Evolutionary conservation across 1,140 invertebrate species (phyloP).

Genomic region (Alviniconcha marisindica): DNA sequence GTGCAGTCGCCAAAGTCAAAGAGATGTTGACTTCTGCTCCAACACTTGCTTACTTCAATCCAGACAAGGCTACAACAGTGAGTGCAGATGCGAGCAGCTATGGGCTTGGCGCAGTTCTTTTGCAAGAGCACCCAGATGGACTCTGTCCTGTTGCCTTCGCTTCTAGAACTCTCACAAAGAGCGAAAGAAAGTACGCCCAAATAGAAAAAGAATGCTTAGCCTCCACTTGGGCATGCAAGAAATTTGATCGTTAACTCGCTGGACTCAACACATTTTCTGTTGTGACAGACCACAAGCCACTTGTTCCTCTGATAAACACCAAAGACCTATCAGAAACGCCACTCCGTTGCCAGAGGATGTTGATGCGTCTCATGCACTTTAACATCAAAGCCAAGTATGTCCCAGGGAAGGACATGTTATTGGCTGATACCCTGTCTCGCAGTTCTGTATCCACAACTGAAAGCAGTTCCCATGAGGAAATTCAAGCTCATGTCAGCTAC

Average conservation of each 20-base stretch:
- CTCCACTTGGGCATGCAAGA: conserved; percentile 76
- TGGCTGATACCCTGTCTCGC: background rate
- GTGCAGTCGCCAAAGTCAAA: background rate
- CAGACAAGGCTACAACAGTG: conserved; percentile 36
- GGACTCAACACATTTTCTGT: conserved; percentile 58
- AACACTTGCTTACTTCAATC: conserved; percentile 1
- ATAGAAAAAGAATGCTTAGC: conserved; percentile 79
- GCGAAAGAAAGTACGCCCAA: conserved; percentile 77
- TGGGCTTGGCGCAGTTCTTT: conserved; percentile 49
- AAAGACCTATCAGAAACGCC: conserved; percentile 6
- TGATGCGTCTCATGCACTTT: conserved; percentile 14
- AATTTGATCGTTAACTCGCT: conserved; percentile 77
- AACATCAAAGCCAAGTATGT: background rate
- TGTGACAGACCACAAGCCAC: conserved; percentile 61
- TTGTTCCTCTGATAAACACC: conserved; percentile 50
- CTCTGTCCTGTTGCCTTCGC: conserved; percentile 71
- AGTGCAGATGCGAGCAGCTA: conserved; percentile 50
- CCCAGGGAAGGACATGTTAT: background rate
- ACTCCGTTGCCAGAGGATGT: background rate
- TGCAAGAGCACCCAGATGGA: conserved; percentile 41
- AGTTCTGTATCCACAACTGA: background rate
- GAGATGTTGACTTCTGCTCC: conserved; percentile 40
- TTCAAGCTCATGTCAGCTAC: background rate
- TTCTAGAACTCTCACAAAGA: conserved; percentile 74
- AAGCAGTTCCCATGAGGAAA: background rate